Percentiles rank a stretch among this genome's conserved stretches.
Evolutionary conservation across 2,888 invertebrate genomes (phyloP).

Genomic region (Tenodera sinensis): DNA sequence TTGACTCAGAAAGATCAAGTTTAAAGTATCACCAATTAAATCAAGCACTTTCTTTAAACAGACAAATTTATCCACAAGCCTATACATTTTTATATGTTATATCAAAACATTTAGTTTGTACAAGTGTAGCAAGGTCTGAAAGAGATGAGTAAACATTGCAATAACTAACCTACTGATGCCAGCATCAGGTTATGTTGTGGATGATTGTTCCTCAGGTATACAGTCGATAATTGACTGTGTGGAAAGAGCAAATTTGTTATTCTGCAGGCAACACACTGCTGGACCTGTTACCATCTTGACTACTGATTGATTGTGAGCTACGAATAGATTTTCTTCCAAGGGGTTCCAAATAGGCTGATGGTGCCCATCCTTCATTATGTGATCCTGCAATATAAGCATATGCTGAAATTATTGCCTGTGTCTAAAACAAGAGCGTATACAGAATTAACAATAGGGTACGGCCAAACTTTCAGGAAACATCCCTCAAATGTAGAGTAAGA

Average conservation of each 20-base stretch:
- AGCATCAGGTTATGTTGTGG: neutral
- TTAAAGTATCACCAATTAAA: neutral
- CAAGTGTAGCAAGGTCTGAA: neutral
- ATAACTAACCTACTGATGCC: neutral
- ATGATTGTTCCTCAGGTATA: neutral
- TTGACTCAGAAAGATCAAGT: no score
- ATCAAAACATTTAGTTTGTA: no score
- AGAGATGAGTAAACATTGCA: neutral
- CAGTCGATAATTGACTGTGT: neutral
- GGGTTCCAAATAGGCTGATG: conserved; percentile 85
- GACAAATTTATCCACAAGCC: neutral
- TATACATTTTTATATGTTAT: no score
- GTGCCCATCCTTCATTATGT: conserved; percentile 87
- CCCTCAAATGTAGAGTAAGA: neutral
- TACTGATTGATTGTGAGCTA: conserved; percentile 35
- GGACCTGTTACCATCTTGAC: conserved; percentile 16
- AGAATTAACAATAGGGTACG: no score
- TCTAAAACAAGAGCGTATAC: neutral
- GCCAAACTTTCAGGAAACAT: no score
- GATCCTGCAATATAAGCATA: conserved; percentile 46
- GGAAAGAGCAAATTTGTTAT: neutral
- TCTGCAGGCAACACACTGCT: neutral
- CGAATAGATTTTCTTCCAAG: conserved; percentile 38
- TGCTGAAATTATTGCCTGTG: neutral
- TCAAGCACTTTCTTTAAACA: neutral